Percentiles rank a stretch among this genome's conserved stretches.
Evolutionary conservation across 1,140 invertebrate species (phyloP).

Genomic region (Leguminivora glycinivorella): DNA sequence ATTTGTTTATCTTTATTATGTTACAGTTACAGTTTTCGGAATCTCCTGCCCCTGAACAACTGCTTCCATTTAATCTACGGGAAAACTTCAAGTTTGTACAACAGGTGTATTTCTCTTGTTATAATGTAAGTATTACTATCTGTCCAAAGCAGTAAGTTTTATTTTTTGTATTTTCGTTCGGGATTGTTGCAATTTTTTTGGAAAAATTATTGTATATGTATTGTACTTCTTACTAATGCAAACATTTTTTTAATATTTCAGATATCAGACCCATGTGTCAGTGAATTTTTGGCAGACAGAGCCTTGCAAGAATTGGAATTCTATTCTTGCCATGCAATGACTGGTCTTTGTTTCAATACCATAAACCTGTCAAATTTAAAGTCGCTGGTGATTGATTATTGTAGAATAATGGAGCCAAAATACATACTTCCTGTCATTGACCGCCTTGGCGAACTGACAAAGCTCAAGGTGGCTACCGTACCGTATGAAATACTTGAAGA

Average conservation of each 20-base stretch:
- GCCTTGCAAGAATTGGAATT: neutral
- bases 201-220: too few relatives aligned
- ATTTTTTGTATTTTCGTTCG: too few relatives aligned
- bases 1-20: too few relatives aligned
- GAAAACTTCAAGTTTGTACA: neutral
- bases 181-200: too few relatives aligned
- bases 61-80: neutral
- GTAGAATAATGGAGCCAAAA: neutral
- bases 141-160: too few relatives aligned
- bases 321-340: neutral
- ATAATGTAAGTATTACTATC: neutral
- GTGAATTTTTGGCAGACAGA: neutral
- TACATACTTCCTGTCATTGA: neutral
- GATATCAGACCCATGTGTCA: neutral
- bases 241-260: neutral
- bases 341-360: neutral
- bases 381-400: neutral
- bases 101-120: neutral
- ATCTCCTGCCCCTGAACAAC: neutral
- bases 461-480: neutral
- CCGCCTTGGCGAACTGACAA: neutral
- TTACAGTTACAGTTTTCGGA: neutral
- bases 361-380: neutral
- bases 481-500: neutral
- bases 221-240: neutral